Percentiles rank a stretch among this genome's conserved stretches.
Evolutionary conservation across 2,888 invertebrate genomes (phyloP).

Genomic region (Pomacea canaliculata): DNA sequence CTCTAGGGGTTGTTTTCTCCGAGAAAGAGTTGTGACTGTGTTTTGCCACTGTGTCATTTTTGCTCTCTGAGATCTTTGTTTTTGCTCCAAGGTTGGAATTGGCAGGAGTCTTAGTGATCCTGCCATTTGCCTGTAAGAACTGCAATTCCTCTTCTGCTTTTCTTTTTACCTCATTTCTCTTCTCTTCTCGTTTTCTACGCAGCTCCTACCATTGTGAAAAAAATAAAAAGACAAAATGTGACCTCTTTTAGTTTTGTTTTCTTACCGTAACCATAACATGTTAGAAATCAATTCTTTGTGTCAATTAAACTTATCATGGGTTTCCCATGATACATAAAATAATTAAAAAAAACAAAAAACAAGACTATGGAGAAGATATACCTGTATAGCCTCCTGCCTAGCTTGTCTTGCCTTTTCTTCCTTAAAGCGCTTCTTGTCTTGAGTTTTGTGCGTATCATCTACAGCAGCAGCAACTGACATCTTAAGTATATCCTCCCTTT

Average conservation of each 20-base stretch:
- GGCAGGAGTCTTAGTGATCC: constrained; percentile 54
- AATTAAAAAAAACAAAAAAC: no score
- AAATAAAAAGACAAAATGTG: no score
- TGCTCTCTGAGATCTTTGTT: constrained; percentile 35
- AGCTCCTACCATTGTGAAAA: constrained; percentile 52
- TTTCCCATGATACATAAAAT: no score
- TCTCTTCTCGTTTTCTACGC: constrained; percentile 63
- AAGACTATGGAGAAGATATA: constrained; percentile 27
- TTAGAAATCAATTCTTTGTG: no score
- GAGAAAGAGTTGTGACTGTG: neutral
- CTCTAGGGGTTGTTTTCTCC: constrained; percentile 6
- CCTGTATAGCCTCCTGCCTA: constrained; percentile 65
- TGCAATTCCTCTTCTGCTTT: constrained; percentile 63
- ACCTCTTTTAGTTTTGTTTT: no score
- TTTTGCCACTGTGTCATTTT: neutral
- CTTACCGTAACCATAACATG: no score
- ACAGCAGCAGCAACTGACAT: constrained; percentile 43
- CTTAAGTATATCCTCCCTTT: constrained; percentile 38
- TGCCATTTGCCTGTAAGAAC: constrained; percentile 61
- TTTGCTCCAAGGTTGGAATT: constrained; percentile 43
- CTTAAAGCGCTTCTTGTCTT: constrained; percentile 54
- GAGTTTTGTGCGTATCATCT: constrained; percentile 46
- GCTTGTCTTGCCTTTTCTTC: constrained; percentile 64
- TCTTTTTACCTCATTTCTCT: constrained; percentile 56
- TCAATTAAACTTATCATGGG: no score